phyloP scores from a whole-genome alignment of 2,113 vertebrate genomes.

The Tretioscincus oriximinensis region DNA sequence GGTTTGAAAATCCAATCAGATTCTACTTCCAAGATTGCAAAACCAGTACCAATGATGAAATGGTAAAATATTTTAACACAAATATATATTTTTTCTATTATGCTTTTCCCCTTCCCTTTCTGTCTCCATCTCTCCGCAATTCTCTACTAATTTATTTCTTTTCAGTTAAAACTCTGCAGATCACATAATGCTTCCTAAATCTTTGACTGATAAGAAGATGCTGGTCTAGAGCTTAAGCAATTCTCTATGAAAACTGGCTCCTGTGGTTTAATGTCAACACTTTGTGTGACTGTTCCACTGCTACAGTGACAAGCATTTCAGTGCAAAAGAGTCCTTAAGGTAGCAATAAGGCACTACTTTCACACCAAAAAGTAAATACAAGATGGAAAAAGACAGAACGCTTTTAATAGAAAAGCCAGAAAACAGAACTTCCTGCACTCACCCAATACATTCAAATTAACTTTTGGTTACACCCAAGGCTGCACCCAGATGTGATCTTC shows the following conservation, averaged over 20 bases:
- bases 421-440: not conserved
- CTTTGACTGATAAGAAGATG: slow-evolving; percentile 40
- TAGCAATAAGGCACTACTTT: slow-evolving; percentile 52
- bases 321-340: slow-evolving; percentile 42
- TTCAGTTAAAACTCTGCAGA: slow-evolving; percentile 41
- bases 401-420: not conserved
- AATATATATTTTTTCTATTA: not conserved
- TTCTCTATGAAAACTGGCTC: slow-evolving; percentile 55
- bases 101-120: not conserved
- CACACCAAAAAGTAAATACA: slow-evolving; percentile 13
- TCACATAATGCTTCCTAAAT: slow-evolving; percentile 45
- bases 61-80: not conserved
- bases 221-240: slow-evolving; percentile 49
- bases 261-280: slow-evolving; percentile 55
- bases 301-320: slow-evolving; percentile 46
- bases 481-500: too few species aligned
- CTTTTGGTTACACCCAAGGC: too few species aligned
- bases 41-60: not conserved
- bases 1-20: not conserved
- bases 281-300: slow-evolving; percentile 46
- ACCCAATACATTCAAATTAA: too few species aligned
- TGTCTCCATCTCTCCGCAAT: not conserved
- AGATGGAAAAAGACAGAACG: not conserved
- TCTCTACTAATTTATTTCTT: not conserved
- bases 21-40: not conserved